Conservation (phyloP, 2,797 vertebrate species). For the Gallinago nigripennis region DNA sequence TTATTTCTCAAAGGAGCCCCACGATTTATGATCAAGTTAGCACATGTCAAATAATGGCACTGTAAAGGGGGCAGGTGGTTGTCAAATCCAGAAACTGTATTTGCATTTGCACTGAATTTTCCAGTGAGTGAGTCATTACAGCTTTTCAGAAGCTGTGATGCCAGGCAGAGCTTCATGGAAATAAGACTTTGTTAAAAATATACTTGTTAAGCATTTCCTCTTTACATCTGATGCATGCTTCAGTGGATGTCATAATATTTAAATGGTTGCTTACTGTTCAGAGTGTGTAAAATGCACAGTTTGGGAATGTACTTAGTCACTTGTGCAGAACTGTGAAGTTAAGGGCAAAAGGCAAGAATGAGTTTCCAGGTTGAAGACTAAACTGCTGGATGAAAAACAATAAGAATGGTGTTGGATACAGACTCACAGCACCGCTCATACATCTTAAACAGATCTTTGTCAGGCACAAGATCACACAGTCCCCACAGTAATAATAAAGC, state of each 20-base stretch:
- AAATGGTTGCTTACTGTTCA: conserved; percentile 12
- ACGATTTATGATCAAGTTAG: neutral
- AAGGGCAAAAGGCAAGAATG: neutral
- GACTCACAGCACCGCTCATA: neutral
- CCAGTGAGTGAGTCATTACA: neutral
- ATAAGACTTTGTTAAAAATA: neutral
- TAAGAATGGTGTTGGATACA: neutral
- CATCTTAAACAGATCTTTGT: conserved; percentile 36
- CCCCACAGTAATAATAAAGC: conserved; percentile 7
- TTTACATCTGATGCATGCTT: neutral
- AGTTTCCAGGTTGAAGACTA: neutral
- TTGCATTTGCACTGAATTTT: neutral
- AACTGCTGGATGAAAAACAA: conserved; percentile 23
- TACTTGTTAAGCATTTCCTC: conserved; percentile 22
- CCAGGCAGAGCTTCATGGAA: neutral
- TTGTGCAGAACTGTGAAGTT: conserved; percentile 12
- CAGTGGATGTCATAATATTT: conserved; percentile 22
- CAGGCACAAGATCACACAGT: neutral
- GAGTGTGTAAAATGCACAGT: neutral
- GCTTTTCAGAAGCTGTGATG: neutral
- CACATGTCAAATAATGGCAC: neutral
- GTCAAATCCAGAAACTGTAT: neutral
- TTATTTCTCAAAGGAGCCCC: neutral
- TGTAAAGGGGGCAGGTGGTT: neutral
- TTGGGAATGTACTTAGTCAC: neutral